A percentile compares a stretch with the other conserved stretches of the same genome.
phyloP scores from a whole-genome alignment of 2,888 invertebrate species.

The Marasmarcha lunaedactyla region DNA sequence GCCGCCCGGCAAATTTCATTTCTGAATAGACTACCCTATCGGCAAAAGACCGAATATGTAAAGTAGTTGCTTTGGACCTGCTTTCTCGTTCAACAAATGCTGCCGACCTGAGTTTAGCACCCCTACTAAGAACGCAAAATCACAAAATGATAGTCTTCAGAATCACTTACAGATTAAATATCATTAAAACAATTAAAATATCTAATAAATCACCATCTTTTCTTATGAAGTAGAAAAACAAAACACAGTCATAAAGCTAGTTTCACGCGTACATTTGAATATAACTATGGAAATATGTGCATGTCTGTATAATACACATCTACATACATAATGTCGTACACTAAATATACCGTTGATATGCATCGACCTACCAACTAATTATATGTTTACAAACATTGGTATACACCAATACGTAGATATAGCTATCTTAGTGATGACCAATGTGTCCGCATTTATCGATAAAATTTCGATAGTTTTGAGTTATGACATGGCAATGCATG shows the following conservation, averaged over 20 bases:
- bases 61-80: too few relatives aligned
- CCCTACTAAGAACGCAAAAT: constrained; percentile 37
- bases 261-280: constrained; percentile 26
- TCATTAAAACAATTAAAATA: too few relatives aligned
- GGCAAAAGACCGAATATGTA: too few relatives aligned
- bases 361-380: constrained; percentile 67
- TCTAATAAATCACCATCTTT: too few relatives aligned
- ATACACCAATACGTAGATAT: constrained; percentile 23
- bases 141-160: constrained; percentile 32
- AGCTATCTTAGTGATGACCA: constrained; percentile 28
- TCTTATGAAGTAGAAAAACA: too few relatives aligned
- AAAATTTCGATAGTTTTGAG: not conserved
- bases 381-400: constrained; percentile 64
- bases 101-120: too few relatives aligned
- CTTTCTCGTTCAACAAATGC: too few relatives aligned
- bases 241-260: constrained; percentile 51
- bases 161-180: too few relatives aligned
- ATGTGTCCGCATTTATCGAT: constrained; percentile 18
- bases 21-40: too few relatives aligned
- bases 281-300: not conserved
- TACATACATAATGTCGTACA: constrained; percentile 19
- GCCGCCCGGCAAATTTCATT: too few relatives aligned
- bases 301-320: constrained; percentile 8
- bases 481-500: too few relatives aligned
- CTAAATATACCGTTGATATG: constrained; percentile 45